Conservation (phyloP, 2,113 vertebrate genomes). For the Narcine bancroftii region DNA sequence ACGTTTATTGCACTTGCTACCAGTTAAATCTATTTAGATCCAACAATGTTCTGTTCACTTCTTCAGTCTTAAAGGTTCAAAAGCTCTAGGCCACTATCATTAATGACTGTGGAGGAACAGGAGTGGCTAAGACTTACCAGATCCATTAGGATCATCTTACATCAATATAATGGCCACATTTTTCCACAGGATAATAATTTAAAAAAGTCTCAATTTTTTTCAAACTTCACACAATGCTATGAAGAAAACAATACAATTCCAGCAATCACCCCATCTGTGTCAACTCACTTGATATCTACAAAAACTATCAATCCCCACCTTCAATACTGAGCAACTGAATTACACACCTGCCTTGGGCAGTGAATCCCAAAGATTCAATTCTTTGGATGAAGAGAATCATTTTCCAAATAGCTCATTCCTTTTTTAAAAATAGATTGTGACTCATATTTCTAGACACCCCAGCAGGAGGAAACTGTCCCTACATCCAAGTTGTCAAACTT, state of each 20-base stretch:
- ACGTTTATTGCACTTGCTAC: neutral
- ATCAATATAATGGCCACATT: neutral
- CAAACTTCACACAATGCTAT: neutral
- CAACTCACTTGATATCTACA: too few species aligned
- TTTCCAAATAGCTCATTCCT: too few species aligned
- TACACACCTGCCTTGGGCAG: too few species aligned
- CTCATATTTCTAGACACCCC: too few species aligned
- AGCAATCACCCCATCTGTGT: too few species aligned
- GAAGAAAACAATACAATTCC: neutral
- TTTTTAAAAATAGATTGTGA: too few species aligned
- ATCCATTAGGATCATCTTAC: neutral
- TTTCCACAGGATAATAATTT: neutral
- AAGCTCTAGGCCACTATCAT: neutral
- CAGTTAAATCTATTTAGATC: neutral
- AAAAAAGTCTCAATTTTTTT: neutral
- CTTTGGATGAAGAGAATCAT: too few species aligned
- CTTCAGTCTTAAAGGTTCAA: neutral
- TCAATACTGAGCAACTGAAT: too few species aligned
- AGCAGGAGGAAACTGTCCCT: too few species aligned
- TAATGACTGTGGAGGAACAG: neutral
- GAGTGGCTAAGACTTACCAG: neutral
- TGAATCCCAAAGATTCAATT: too few species aligned
- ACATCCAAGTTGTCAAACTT: too few species aligned
- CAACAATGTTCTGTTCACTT: neutral
- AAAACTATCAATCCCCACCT: too few species aligned